Conservation (phyloP, 2,888 invertebrate species). For the Agelastica alni region DNA sequence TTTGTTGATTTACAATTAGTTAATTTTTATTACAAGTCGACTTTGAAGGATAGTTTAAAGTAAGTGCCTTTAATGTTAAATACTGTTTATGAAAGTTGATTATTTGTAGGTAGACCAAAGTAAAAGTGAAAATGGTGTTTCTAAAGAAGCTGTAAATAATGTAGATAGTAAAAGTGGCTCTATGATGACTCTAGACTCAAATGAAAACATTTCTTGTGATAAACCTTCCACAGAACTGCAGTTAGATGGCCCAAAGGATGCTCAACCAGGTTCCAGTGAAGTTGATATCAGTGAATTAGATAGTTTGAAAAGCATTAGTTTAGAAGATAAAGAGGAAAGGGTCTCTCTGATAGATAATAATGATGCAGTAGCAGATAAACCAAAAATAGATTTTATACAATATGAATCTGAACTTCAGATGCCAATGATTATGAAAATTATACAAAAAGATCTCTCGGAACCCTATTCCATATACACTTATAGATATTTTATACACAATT, state of each 20-base stretch:
- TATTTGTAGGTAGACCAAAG: slow-evolving; percentile 34
- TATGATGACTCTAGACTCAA: slow-evolving; percentile 42
- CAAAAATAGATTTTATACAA: slow-evolving; percentile 64
- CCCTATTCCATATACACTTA: slow-evolving; percentile 99
- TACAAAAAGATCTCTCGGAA: slow-evolving; percentile 98
- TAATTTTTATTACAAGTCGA: no score
- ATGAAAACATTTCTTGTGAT: slow-evolving; percentile 44
- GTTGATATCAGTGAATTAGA: slow-evolving; percentile 15
- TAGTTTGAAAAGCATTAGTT: slow-evolving; percentile 23
- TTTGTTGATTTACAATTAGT: no score
- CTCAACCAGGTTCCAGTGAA: slow-evolving; percentile 20
- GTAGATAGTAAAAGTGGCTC: slow-evolving; percentile 38
- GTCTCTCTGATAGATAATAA: background rate
- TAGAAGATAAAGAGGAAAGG: slow-evolving; percentile 12
- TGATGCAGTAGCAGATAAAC: slow-evolving; percentile 13
- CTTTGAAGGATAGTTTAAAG: no score
- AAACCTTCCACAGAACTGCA: slow-evolving; percentile 28
- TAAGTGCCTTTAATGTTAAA: no score
- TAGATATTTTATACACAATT: slow-evolving; percentile 99
- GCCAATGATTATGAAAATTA: slow-evolving; percentile 98
- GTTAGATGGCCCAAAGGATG: slow-evolving; percentile 17
- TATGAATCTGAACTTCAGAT: slow-evolving; percentile 97
- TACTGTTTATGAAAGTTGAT: no score
- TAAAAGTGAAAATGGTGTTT: slow-evolving; percentile 32
- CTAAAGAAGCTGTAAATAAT: slow-evolving; percentile 36